These are phyloP conservation scores for Fregata magnificens DNA, from an alignment of 2,113 vertebrate genomes.

Conservation along the genomic window DNA sequence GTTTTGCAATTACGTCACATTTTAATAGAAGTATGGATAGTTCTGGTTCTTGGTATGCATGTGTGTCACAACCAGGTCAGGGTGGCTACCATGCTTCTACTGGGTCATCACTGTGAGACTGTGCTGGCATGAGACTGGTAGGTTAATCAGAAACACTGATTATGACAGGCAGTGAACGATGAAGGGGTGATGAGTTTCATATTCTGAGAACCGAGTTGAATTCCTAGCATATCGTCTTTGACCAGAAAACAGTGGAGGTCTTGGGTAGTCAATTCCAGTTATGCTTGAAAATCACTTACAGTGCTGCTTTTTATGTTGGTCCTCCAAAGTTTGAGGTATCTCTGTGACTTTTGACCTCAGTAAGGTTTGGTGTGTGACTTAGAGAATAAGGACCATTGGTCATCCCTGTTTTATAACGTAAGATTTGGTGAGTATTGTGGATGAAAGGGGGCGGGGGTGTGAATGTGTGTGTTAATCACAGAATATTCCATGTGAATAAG, in stretches of 20 bases:
- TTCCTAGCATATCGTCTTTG: neutral
- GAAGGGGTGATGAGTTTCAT: neutral
- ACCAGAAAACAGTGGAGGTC: neutral
- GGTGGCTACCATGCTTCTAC: neutral
- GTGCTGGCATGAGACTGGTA: neutral
- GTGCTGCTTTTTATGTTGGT: neutral
- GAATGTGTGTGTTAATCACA: neutral
- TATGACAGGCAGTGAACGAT: neutral
- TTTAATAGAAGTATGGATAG: neutral
- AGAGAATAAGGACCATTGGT: neutral
- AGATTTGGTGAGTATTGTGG: neutral
- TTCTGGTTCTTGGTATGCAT: neutral
- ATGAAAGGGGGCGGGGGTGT: neutral
- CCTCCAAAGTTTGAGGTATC: neutral
- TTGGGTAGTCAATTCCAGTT: neutral
- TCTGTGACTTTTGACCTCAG: neutral
- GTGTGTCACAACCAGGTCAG: neutral
- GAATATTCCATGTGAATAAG: neutral
- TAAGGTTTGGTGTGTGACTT: neutral
- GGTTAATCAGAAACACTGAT: neutral
- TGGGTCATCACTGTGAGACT: neutral
- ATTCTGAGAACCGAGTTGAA: neutral
- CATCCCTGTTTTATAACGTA: neutral
- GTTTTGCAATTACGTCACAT: neutral
- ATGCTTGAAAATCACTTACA: neutral